Base-by-base conservation (phyloP, 2,113 vertebrate genomes). In the Paradoxurus hermaphroditus region DNA sequence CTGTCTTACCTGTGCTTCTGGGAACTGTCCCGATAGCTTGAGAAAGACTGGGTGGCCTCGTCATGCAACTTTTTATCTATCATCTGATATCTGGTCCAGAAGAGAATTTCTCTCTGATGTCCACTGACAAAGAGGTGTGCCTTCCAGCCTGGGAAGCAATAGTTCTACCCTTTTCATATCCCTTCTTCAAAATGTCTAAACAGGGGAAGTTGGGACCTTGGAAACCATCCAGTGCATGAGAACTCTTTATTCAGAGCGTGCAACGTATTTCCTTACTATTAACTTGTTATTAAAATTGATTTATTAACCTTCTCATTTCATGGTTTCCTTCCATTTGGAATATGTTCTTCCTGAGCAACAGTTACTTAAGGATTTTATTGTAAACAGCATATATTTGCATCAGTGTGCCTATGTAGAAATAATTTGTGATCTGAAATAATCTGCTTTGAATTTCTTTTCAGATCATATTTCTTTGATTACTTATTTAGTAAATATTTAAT, bases 401-500 rank as follows among this genome's bases (percentile, higher is more conserved):
- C 46, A 85, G 83, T 49, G 12, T 72, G 36, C 29, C 81, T 46
- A 51, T 70, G 59, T 96, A 90, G 89, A 85, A 86, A 70, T 89
- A 56, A 92, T 59, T 84, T 96, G 84, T 72, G 78, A 86, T 75
- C 75, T 73, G 75, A 89, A 94, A 85, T 85, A 56, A 67, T 94
- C 83, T 86, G 44, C 39, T 93, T 94, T 94, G 49, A 72, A 39
- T 67, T 82, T 93, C 53, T 95, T 91, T 93, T 72, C 51, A 87
- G 92, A 90, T 94, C 11, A 1, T 91, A 70, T 95, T 96, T 93
- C 89, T 92, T 84, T 82, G 62, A 41, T 89, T 56, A 89, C 5
- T 90, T 49, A 72, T 67, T 96, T 63, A 62, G n/a, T 95, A 91
- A 92, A 95, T 97, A 94, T 96, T 95, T 96, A 79, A 96, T 36